Evolutionary conservation across 2,113 vertebrate genomes (phyloP).

Genomic region (Anoplopoma fimbria): DNA sequence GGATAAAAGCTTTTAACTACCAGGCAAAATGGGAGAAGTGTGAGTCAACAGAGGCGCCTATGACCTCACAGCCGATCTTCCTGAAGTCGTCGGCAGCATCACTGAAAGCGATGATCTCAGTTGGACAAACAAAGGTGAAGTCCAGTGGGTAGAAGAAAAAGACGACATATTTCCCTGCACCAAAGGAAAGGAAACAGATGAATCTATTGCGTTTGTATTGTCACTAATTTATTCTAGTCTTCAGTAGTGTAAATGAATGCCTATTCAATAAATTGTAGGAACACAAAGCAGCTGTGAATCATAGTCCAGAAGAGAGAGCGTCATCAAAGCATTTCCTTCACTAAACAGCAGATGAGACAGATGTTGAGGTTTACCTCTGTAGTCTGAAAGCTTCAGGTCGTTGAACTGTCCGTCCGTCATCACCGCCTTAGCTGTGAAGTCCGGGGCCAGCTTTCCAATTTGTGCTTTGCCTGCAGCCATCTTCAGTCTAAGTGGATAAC

Average conservation of each 20-base stretch:
- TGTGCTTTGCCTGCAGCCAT: slow-evolving; percentile 96
- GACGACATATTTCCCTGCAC: slow-evolving; percentile 93
- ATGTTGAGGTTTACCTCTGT: slow-evolving; percentile 87
- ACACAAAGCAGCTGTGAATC: slow-evolving; percentile 35
- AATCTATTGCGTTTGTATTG: neutral
- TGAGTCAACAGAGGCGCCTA: slow-evolving; percentile 96
- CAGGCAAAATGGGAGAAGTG: slow-evolving; percentile 98
- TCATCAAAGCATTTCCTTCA: slow-evolving; percentile 36
- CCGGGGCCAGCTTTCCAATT: slow-evolving; percentile 94
- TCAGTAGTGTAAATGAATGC: slow-evolving; percentile 51
- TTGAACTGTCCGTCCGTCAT: slow-evolving; percentile 96
- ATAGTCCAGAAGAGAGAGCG: neutral
- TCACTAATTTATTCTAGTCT: slow-evolving; percentile 27
- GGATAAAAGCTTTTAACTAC: slow-evolving; percentile 69
- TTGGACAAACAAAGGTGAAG: slow-evolving; percentile 98
- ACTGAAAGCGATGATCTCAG: slow-evolving; percentile 98
- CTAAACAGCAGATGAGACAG: slow-evolving; percentile 8
- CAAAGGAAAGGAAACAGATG: slow-evolving; percentile 7
- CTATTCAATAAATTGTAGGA: slow-evolving; percentile 13
- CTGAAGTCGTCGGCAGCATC: slow-evolving; percentile 93
- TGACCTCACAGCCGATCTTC: slow-evolving; percentile 95
- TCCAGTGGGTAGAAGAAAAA: slow-evolving; percentile 98
- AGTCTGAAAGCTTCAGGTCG: slow-evolving; percentile 92
- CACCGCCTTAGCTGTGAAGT: slow-evolving; percentile 94
- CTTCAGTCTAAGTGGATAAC: slow-evolving; percentile 76